A percentile compares a stretch with the other conserved stretches of the same genome.
Conservation (phyloP, 1,140 invertebrate genomes). For the Trichonephila inaurata region DNA sequence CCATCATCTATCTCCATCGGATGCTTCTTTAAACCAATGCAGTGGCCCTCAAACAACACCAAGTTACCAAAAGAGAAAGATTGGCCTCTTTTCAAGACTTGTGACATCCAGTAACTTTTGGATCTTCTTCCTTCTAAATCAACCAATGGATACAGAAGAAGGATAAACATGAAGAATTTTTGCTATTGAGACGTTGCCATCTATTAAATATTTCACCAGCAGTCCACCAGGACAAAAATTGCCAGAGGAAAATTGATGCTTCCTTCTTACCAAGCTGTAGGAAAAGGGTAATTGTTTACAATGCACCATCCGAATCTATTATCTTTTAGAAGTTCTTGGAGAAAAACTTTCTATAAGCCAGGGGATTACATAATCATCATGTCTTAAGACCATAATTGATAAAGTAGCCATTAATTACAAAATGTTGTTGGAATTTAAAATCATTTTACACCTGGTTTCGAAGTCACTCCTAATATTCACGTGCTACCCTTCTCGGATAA, state of each 20-base stretch:
- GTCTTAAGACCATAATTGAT: too few relatives aligned
- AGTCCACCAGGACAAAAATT: neutral
- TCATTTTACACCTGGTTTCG: too few relatives aligned
- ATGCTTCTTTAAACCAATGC: neutral
- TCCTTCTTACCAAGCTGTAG: neutral
- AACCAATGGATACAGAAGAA: neutral
- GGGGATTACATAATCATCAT: too few relatives aligned
- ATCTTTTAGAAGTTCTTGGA: neutral
- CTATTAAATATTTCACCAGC: neutral
- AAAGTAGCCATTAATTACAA: too few relatives aligned
- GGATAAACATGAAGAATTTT: neutral
- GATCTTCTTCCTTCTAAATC: neutral
- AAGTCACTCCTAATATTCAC: too few relatives aligned
- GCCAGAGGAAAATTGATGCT: neutral
- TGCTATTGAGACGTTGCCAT: neutral
- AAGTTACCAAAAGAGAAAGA: conserved; percentile 46
- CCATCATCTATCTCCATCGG: neutral
- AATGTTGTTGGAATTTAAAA: too few relatives aligned
- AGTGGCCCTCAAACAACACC: neutral
- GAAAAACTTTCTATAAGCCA: too few relatives aligned
- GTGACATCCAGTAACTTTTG: conserved; percentile 23
- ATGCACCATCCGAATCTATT: too few relatives aligned
- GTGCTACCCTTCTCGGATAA: too few relatives aligned
- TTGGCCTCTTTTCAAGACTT: conserved; percentile 40
- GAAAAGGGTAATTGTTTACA: neutral